phyloP scores from a whole-genome alignment of 2,113 vertebrate species.

The Phyllostomus discolor region DNA sequence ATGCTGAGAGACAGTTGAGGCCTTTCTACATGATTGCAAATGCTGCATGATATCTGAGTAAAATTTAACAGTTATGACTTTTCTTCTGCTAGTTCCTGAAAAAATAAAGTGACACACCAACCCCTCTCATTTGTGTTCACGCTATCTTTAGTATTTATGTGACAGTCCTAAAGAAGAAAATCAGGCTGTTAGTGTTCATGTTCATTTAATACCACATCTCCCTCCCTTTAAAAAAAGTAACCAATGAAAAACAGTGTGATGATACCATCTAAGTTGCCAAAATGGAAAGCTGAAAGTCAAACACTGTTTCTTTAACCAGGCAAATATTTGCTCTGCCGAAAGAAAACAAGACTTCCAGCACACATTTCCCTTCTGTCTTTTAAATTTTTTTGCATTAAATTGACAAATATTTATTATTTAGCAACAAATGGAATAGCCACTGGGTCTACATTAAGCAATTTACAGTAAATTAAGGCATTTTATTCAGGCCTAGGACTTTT shows the following conservation, averaged over 20 bases:
- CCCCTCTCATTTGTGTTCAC: background rate
- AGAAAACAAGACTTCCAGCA: constrained; percentile 42
- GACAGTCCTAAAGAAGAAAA: background rate
- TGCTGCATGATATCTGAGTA: background rate
- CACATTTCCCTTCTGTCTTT: background rate
- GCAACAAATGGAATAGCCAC: background rate
- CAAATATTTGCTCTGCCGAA: constrained; percentile 46
- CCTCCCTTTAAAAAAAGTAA: background rate
- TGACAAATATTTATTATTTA: constrained; percentile 50
- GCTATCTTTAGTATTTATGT: background rate
- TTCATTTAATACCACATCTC: background rate
- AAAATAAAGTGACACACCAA: background rate
- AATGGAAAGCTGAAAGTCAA: constrained; percentile 43
- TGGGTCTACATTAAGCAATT: background rate
- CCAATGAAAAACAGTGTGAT: background rate
- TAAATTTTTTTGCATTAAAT: constrained; percentile 1
- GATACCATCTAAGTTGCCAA: background rate
- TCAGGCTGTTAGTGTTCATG: background rate
- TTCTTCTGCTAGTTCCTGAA: background rate
- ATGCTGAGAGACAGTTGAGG: background rate
- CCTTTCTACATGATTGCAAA: background rate
- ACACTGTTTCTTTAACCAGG: constrained; percentile 12
- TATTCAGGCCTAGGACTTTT: background rate
- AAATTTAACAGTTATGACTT: background rate
- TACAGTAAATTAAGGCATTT: background rate